These are phyloP conservation scores for Cassiopea xamachana DNA, from an alignment of 30 jellyfish, hydroid and myxozoan species.

Conservation along the genomic window DNA sequence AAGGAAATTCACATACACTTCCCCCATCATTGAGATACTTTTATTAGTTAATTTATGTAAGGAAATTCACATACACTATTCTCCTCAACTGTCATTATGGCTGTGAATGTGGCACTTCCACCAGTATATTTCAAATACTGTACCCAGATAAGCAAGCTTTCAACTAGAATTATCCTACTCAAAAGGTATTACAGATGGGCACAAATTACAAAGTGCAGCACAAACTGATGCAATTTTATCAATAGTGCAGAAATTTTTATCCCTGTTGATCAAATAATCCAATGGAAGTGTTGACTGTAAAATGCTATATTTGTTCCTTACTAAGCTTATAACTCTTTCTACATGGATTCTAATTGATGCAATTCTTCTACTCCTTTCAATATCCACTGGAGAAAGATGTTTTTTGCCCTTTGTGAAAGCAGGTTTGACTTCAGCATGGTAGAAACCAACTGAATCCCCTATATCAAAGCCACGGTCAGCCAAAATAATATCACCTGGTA, in stretches of 20 bases:
- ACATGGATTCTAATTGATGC: conserved; percentile 41
- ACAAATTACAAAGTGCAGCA: conserved; percentile 47
- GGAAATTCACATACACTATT: too few species aligned
- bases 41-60: too few species aligned
- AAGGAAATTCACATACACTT: too few species aligned
- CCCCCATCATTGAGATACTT: too few species aligned
- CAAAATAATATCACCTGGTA: conserved; percentile 71
- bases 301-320: conserved; percentile 46
- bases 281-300: conserved; percentile 42
- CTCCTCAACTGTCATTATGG: too few species aligned
- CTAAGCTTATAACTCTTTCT: neutral
- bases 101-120: too few species aligned
- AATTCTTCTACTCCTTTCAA: conserved; percentile 54
- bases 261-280: conserved; percentile 20
- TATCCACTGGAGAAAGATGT: conserved; percentile 42
- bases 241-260: conserved; percentile 13
- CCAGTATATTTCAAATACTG: too few species aligned
- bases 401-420: conserved; percentile 50
- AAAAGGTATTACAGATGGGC: conserved; percentile 39
- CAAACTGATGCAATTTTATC: conserved; percentile 30
- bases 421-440: neutral
- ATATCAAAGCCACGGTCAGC: conserved; percentile 84
- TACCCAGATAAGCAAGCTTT: too few species aligned
- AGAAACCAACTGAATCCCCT: neutral
- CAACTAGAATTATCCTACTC: neutral